A percentile compares a stretch with the other conserved stretches of the same genome.
Conservation (phyloP, 2,113 vertebrate genomes). For the Elephantulus edwardii region DNA sequence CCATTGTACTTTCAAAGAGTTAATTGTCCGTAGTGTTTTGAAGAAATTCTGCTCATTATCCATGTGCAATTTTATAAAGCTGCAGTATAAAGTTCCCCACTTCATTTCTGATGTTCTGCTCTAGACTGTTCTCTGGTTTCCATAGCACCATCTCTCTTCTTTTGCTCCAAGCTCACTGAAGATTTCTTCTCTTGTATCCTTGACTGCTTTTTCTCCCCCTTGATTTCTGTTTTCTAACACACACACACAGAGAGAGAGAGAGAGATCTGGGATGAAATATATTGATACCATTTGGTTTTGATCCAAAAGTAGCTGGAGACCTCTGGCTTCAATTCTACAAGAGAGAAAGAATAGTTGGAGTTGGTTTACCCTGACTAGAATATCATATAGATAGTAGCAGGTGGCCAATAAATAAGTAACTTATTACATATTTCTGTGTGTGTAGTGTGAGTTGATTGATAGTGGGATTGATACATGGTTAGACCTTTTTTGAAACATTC, state of each 20-base stretch:
- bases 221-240: neutral
- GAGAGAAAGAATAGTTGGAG: neutral
- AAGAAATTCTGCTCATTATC: constrained; percentile 60
- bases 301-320: neutral
- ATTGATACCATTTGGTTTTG: neutral
- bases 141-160: neutral
- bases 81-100: neutral
- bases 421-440: neutral
- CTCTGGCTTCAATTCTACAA: neutral
- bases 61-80: constrained; percentile 40
- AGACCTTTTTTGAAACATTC: constrained; percentile 22
- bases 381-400: neutral
- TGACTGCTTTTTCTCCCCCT: neutral
- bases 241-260: neutral
- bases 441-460: neutral
- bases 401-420: neutral
- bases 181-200: neutral
- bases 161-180: neutral
- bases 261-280: neutral
- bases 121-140: neutral
- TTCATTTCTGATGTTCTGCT: constrained; percentile 30
- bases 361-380: neutral
- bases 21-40: constrained; percentile 58
- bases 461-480: neutral
- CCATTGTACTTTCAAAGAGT: constrained; percentile 22